These are phyloP conservation scores for Drosophila mimetica DNA, from an alignment of 2,888 invertebrate species.

Conservation along the genomic window DNA sequence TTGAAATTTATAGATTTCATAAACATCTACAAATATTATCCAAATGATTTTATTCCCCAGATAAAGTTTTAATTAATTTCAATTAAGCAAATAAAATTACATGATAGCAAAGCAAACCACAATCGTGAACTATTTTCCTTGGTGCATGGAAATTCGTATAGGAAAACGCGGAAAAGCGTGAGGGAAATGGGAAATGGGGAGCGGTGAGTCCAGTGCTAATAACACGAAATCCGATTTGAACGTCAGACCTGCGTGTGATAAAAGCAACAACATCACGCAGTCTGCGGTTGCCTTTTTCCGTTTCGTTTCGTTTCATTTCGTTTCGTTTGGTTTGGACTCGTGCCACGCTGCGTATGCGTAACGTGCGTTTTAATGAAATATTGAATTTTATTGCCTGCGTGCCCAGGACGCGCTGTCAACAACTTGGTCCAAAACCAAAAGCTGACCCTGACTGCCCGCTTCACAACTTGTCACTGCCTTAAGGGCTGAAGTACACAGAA, in stretches of 20 bases:
- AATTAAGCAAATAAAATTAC: too few species aligned
- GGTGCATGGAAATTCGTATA: constrained; percentile 25
- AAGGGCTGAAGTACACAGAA: constrained; percentile 48
- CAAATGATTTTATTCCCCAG: too few species aligned
- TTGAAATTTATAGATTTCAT: too few species aligned
- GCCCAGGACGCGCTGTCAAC: constrained; percentile 76
- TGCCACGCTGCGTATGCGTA: constrained; percentile 79
- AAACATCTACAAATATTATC: too few species aligned
- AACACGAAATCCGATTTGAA: constrained; percentile 77
- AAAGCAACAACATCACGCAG: constrained; percentile 67
- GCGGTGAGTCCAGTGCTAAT: constrained; percentile 57
- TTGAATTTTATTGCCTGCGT: constrained; percentile 83
- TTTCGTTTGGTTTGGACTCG: constrained; percentile 3
- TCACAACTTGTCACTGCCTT: constrained; percentile 78
- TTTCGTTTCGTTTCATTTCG: constrained; percentile 48
- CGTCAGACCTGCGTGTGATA: constrained; percentile 74
- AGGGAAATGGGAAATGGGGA: constrained; percentile 6
- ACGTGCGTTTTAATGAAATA: constrained; percentile 82
- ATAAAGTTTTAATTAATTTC: too few species aligned
- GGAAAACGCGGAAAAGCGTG: constrained; percentile 32
- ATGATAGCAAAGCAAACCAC: too few species aligned
- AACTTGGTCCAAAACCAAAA: constrained; percentile 53
- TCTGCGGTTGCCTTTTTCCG: constrained; percentile 59
- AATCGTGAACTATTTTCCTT: constrained; percentile 1
- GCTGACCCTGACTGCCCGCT: constrained; percentile 38